phyloP scores from a whole-genome alignment of 2,797 vertebrate species.

The Pitangus sulphuratus region DNA sequence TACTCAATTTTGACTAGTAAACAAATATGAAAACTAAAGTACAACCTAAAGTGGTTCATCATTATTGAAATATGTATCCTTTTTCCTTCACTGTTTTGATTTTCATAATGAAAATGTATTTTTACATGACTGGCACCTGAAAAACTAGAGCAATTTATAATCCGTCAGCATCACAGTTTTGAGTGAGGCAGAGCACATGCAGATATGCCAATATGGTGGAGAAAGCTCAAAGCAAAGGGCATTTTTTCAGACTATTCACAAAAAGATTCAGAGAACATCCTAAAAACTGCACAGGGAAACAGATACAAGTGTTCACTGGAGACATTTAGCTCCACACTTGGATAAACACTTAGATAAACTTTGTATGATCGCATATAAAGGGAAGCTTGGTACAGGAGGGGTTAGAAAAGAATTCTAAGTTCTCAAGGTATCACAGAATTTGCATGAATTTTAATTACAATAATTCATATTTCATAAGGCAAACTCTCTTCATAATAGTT shows the following conservation, averaged over 20 bases:
- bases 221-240: not conserved
- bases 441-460: not conserved
- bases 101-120: not conserved
- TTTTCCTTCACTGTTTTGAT: not conserved
- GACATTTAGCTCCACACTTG: not conserved
- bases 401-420: not conserved
- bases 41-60: not conserved
- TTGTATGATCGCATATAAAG: rapidly evolving
- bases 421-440: not conserved
- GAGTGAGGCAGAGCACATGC: not conserved
- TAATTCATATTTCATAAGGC: not conserved
- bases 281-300: not conserved
- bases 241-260: not conserved
- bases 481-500: not conserved
- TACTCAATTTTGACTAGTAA: not conserved
- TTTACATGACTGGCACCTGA: not conserved
- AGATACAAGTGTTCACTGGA: not conserved
- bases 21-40: not conserved
- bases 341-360: not conserved
- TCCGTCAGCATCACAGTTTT: not conserved
- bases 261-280: not conserved
- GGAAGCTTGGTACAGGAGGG: rapidly evolving
- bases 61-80: not conserved
- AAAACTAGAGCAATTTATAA: not conserved
- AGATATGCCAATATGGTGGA: not conserved